Base-by-base conservation (phyloP, 1,140 invertebrate genomes). In the Diploscapter pachys region DNA sequence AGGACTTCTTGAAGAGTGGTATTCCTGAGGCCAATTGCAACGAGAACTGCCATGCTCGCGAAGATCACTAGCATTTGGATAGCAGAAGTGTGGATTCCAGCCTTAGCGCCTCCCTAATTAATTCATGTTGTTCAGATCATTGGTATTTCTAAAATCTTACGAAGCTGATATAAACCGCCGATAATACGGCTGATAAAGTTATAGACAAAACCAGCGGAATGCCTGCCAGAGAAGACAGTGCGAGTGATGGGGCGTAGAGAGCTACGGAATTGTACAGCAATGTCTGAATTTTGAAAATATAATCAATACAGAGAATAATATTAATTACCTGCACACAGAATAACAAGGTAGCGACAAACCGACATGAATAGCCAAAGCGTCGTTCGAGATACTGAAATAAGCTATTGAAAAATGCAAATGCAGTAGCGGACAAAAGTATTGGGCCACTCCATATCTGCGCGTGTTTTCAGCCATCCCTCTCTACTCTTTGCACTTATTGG, bases 51-150 rank as follows among this genome's bases (percentile, higher is more conserved):
- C 48, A 82, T 67, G n/a, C 73, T 73, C 5, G 68, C 13, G n/a
- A 82, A 63, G 13, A 82, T 82, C 9, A 83, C 13, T 5, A 63
- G 9, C 81, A 82, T 82, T 77, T 82, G 81, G 8, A 83, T 48
- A 52, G 81, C 81, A n/a, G 82, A 81, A 50, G 81, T 82, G 50
- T 78, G 75, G 59, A 82, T 83, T 48, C 81, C 81, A 3, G 73
- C 81, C n/a, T 73, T 63, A 61, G 80, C 81, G n/a, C 81, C 81
- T 8, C 81, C 81, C 81, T 81, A 55, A 31, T 31, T 3, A 80
- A 75, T 55, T 31, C 13, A 4, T 56, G 9, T 48, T 79, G 55
- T 50, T 50, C 63, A 75, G 3, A 51, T 13, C 48, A 4, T 13
- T 71, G n/a, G n/a, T 72, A 9, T 55, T 67, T 65, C 51, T 50